Percentiles rank a stretch among this genome's conserved stretches.
Evolutionary conservation across 2,113 vertebrate genomes (phyloP).

Genomic region (Eurypyga helias): DNA sequence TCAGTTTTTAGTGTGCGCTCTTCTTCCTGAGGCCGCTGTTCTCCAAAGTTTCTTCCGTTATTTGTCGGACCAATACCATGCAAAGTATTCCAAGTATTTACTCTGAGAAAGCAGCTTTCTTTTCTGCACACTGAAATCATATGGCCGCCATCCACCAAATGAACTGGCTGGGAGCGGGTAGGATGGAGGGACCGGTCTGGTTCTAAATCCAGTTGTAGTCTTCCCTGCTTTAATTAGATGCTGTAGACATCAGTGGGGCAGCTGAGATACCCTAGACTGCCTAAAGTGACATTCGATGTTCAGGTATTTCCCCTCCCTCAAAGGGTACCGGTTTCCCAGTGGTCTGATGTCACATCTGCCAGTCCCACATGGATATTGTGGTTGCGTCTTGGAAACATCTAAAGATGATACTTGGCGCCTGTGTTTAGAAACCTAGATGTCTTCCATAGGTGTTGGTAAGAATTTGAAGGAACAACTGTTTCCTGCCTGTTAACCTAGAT

Average conservation of each 20-base stretch:
- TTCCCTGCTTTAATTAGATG: neutral
- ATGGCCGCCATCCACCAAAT: fast-evolving
- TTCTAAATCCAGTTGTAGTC: neutral
- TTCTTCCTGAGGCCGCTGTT: neutral
- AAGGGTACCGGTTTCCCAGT: neutral
- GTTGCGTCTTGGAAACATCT: neutral
- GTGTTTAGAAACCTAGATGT: neutral
- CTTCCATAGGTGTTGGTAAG: neutral
- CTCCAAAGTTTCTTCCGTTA: neutral
- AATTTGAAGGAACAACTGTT: neutral
- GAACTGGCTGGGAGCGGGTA: neutral
- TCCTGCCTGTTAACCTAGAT: neutral
- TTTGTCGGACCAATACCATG: neutral
- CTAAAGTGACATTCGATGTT: too few relatives aligned
- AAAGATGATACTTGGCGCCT: neutral
- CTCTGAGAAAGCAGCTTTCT: neutral
- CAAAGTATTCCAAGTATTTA: neutral
- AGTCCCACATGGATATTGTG: neutral
- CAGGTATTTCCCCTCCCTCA: neutral
- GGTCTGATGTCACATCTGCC: neutral
- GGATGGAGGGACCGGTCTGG: neutral
- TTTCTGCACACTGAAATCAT: neutral
- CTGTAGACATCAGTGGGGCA: neutral
- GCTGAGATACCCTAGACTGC: too few relatives aligned
- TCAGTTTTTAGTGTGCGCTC: neutral